Evolutionary conservation across 1,140 invertebrate genomes (phyloP).

Genomic region (Drosophila leontia): DNA sequence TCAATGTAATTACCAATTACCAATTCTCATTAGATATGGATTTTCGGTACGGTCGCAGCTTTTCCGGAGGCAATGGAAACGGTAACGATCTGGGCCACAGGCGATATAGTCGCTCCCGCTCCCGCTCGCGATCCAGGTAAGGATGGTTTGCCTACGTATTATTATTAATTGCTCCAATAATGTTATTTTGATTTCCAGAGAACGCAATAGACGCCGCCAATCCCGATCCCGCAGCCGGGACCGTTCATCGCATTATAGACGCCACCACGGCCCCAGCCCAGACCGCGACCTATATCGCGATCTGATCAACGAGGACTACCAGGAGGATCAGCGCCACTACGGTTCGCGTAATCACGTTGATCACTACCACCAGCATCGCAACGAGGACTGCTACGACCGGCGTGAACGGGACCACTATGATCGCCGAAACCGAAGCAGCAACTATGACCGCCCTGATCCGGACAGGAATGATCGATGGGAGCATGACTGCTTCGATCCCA

Average conservation of each 20-base stretch:
- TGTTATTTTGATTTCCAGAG: conserved; percentile 25
- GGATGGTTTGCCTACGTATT: background rate
- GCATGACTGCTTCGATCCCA: conserved; percentile 8
- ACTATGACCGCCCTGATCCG: conserved; percentile 47
- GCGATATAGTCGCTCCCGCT: conserved; percentile 70
- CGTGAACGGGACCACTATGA: conserved; percentile 6
- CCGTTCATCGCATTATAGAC: conserved; percentile 54
- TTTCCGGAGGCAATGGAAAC: conserved; percentile 51
- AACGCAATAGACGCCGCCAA: conserved; percentile 56
- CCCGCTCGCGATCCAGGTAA: conserved; percentile 68
- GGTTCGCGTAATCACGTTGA: conserved; percentile 42
- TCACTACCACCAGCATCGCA: conserved; percentile 58
- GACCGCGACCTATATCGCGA: conserved; percentile 81
- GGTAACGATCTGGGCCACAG: conserved; percentile 38
- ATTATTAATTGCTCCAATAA: background rate
- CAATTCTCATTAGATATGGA: conserved; percentile 59
- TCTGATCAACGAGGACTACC: conserved; percentile 78
- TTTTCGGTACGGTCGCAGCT: conserved; percentile 64
- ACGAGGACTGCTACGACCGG: conserved; percentile 40
- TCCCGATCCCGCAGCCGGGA: conserved; percentile 74
- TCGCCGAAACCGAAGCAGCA: conserved; percentile 14
- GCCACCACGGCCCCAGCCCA: conserved; percentile 36
- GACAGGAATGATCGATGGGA: conserved; percentile 21
- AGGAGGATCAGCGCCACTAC: conserved; percentile 60
- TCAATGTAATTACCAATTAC: conserved; percentile 35